These are phyloP conservation scores for Germaria angustata DNA, from an alignment of 2,888 invertebrate genomes.

Conservation along the genomic window DNA sequence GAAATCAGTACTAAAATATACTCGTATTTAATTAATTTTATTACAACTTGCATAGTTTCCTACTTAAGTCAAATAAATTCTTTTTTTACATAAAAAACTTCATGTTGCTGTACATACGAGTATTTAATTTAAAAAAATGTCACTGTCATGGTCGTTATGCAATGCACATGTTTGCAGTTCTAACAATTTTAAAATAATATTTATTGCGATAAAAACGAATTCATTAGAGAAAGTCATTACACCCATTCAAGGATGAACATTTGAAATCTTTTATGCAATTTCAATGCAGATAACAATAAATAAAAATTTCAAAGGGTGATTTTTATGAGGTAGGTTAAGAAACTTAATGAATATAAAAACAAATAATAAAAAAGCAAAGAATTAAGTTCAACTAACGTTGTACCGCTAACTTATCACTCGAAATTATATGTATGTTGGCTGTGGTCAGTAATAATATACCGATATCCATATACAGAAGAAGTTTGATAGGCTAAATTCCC, in stretches of 20 bases:
- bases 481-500: no score
- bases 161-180: slow-evolving; percentile 8
- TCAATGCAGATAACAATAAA: neutral
- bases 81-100: neutral
- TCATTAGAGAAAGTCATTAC: slow-evolving; percentile 38
- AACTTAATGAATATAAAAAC: no score
- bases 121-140: neutral
- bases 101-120: neutral
- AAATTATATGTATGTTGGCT: no score
- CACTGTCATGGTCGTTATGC: slow-evolving; percentile 38
- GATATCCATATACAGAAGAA: no score
- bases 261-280: slow-evolving; percentile 29
- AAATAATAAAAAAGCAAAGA: no score
- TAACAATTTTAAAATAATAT: slow-evolving; percentile 3
- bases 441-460: no score
- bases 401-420: no score
- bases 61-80: neutral
- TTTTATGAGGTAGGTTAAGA: neutral
- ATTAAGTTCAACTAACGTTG: no score
- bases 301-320: slow-evolving; percentile 2
- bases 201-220: slow-evolving; percentile 11
- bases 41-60: neutral
- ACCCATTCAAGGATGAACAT: slow-evolving; percentile 45
- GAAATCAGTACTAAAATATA: neutral
- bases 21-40: neutral